Evolutionary conservation across 30 jellyfish, hydroid and myxozoan species (phyloP).

Genomic region (Pelagia noctiluca): DNA sequence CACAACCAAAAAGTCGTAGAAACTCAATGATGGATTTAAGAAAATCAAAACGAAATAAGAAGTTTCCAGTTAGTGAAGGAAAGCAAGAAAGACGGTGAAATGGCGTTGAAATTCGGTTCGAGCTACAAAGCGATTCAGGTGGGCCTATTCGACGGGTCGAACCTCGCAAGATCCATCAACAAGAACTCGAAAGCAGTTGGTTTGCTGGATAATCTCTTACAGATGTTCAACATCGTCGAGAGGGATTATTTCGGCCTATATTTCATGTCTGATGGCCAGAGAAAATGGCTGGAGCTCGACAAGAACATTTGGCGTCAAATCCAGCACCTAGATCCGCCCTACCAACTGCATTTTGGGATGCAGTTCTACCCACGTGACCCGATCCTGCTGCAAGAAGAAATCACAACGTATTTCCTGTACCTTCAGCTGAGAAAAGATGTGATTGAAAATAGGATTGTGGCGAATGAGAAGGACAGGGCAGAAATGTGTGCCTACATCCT

Average conservation of each 20-base stretch:
- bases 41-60: neutral
- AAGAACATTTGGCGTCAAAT: constrained; percentile 90
- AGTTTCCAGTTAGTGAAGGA: neutral
- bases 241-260: constrained; percentile 92
- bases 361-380: constrained; percentile 88
- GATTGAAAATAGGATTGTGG: constrained; percentile 70
- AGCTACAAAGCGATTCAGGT: constrained; percentile 87
- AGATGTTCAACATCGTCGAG: constrained; percentile 85
- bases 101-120: constrained; percentile 36
- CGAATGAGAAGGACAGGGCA: constrained; percentile 77
- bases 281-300: constrained; percentile 79
- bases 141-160: constrained; percentile 84
- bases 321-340: constrained; percentile 87
- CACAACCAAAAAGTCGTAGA: no score
- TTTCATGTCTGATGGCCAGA: constrained; percentile 62
- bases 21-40: no score
- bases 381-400: constrained; percentile 80
- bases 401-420: constrained; percentile 83
- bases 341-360: constrained; percentile 86
- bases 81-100: neutral
- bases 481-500: constrained; percentile 81
- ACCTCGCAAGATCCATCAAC: constrained; percentile 77
- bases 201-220: constrained; percentile 78
- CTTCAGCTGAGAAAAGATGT: constrained; percentile 86
- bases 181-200: constrained; percentile 77